A percentile compares a stretch with the other conserved stretches of the same genome.
phyloP scores from a whole-genome alignment of 2,797 vertebrate species.

The Phyllotis vaccarum region DNA sequence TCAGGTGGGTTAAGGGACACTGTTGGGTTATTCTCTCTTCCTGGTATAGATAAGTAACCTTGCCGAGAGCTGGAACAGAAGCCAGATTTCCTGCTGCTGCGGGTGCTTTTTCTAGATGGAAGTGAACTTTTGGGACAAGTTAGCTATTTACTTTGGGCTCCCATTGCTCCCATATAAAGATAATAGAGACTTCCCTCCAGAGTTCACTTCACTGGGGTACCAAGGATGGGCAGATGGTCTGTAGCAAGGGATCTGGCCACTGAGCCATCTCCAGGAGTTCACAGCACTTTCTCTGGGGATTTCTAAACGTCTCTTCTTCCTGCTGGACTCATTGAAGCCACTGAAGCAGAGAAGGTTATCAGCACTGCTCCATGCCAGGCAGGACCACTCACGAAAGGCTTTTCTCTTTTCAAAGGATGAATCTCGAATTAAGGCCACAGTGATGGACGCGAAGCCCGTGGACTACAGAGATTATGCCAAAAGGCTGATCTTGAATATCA shows the following conservation, averaged over 20 bases:
- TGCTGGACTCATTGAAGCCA: slow-evolving; percentile 3
- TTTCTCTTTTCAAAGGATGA: slow-evolving; percentile 92
- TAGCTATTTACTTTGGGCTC: not conserved
- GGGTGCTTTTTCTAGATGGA: not conserved
- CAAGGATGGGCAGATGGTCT: not conserved
- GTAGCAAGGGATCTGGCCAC: not conserved
- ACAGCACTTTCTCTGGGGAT: not conserved
- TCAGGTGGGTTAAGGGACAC: not conserved
- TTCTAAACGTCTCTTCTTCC: not conserved
- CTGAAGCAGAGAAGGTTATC: not conserved
- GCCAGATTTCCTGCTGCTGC: not conserved
- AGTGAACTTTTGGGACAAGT: not conserved
- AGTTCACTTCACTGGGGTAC: not conserved
- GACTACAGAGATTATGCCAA: slow-evolving; percentile 96
- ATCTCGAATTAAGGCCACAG: slow-evolving; percentile 96
- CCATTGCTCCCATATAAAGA: not conserved
- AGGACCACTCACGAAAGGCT: not conserved
- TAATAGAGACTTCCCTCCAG: not conserved
- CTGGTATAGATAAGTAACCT: too few relatives aligned
- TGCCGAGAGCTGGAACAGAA: not conserved
- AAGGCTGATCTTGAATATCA: slow-evolving; percentile 94
- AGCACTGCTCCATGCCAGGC: not conserved
- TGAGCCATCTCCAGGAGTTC: not conserved
- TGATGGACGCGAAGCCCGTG: slow-evolving; percentile 94
- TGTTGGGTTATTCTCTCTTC: not conserved